Percentiles rank a stretch among this genome's conserved stretches.
phyloP scores from a whole-genome alignment of 92 coral and sea anemone species.

The Bergia sp. region DNA sequence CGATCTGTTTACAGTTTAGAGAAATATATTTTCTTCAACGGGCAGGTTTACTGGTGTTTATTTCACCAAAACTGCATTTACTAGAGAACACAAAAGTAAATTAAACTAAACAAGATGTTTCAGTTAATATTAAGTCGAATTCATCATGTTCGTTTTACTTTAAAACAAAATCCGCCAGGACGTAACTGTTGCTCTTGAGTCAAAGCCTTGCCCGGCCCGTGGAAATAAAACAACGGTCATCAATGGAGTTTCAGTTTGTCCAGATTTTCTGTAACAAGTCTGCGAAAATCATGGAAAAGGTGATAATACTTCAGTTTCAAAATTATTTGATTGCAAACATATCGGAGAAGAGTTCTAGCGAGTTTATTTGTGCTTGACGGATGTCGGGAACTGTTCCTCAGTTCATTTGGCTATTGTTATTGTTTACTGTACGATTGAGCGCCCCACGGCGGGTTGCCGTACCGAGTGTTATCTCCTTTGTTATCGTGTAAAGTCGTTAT shows the following conservation, averaged over 20 bases:
- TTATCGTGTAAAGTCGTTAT: conserved; percentile 20
- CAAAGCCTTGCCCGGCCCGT: conserved; percentile 16
- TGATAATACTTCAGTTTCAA: conserved; percentile 24
- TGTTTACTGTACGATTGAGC: background rate
- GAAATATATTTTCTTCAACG: background rate
- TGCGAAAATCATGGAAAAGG: conserved; percentile 15
- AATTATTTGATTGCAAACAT: conserved; percentile 8
- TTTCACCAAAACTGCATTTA: conserved; percentile 11
- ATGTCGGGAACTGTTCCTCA: background rate
- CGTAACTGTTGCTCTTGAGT: conserved; percentile 6
- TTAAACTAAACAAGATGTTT: background rate
- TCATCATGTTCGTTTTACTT: conserved; percentile 3
- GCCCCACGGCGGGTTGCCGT: background rate
- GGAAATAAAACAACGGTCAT: background rate
- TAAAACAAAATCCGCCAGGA: conserved; percentile 12
- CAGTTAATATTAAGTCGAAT: background rate
- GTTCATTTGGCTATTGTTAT: background rate
- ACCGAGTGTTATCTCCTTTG: conserved; percentile 15
- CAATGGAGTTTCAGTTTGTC: background rate
- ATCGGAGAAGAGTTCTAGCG: conserved; percentile 17
- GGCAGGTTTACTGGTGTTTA: conserved; percentile 7
- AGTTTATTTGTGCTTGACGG: conserved; percentile 26
- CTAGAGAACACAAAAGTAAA: conserved; percentile 3
- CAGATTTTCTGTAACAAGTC: background rate
- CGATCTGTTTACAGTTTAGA: background rate